Percentiles rank a stretch among this genome's conserved stretches.
Conservation (phyloP, 2,113 vertebrate species). For the Rhinolophus ferrumequinum region DNA sequence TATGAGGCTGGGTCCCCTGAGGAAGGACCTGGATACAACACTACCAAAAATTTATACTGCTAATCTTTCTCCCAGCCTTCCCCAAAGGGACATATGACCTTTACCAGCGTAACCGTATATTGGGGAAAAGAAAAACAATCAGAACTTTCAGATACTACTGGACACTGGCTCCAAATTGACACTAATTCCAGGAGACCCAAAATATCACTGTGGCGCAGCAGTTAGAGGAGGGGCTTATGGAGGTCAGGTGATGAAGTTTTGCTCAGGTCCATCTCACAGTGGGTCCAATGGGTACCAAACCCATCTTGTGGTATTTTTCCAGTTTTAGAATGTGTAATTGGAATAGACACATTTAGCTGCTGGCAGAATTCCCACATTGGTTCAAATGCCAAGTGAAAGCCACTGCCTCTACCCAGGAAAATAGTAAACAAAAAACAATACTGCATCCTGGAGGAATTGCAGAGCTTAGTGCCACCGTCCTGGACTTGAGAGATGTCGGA, state of each 20-base stretch:
- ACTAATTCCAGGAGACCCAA: neutral
- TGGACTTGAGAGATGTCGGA: neutral
- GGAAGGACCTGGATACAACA: neutral
- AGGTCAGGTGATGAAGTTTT: neutral
- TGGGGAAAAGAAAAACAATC: neutral
- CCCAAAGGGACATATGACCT: neutral
- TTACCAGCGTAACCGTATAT: neutral
- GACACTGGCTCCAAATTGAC: neutral
- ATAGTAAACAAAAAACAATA: neutral
- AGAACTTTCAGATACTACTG: neutral
- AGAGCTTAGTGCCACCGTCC: neutral
- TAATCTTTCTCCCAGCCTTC: neutral
- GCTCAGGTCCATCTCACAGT: neutral
- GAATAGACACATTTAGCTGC: neutral
- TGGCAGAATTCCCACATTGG: neutral
- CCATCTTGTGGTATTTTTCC: neutral
- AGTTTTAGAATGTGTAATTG: neutral
- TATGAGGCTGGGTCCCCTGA: neutral
- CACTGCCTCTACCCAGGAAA: neutral
- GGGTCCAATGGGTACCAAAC: neutral
- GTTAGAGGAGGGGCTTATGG: neutral
- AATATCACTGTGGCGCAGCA: neutral
- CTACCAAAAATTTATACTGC: neutral
- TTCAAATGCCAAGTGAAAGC: neutral
- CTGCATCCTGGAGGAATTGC: neutral